phyloP scores from a whole-genome alignment of 2,797 vertebrate genomes.

The Anabas testudineus region DNA sequence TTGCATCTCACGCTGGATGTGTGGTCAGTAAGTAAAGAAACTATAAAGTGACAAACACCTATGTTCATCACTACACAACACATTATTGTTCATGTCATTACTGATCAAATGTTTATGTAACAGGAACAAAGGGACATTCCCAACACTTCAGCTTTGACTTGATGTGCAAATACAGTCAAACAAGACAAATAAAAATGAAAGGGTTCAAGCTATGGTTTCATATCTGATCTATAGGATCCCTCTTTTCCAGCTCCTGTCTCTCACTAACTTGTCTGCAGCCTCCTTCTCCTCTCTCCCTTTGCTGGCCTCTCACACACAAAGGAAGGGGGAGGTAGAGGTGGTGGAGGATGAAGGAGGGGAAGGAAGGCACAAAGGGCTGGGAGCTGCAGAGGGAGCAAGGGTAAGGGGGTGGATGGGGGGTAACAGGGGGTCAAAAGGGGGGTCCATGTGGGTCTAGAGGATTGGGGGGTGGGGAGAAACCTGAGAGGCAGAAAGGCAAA shows the following conservation, averaged over 20 bases:
- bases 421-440: constrained; percentile 72
- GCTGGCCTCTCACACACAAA: constrained; percentile 79
- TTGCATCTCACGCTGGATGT: too few relatives aligned
- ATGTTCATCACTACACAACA: neutral
- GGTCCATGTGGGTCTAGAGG: constrained; percentile 41
- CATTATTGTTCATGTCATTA: neutral
- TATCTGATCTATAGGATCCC: constrained; percentile 52
- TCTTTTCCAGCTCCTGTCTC: constrained; percentile 44
- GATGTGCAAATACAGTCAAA: neutral
- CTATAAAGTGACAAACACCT: neutral
- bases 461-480: constrained; percentile 61
- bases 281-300: constrained; percentile 62
- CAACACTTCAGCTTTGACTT: neutral
- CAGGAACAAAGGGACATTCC: neutral
- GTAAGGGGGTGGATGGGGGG: constrained; percentile 55
- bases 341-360: constrained; percentile 41
- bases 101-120: neutral
- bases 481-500: constrained; percentile 82
- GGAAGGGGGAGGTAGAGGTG: constrained; percentile 60
- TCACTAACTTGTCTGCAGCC: constrained; percentile 42
- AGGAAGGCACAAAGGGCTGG: constrained; percentile 73
- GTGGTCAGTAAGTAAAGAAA: too few relatives aligned
- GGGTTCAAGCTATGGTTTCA: constrained; percentile 29
- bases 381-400: constrained; percentile 67
- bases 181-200: constrained; percentile 32